These are phyloP conservation scores for Drosophila bifasciata DNA, from an alignment of 1,140 invertebrate species.

Conservation along the genomic window DNA sequence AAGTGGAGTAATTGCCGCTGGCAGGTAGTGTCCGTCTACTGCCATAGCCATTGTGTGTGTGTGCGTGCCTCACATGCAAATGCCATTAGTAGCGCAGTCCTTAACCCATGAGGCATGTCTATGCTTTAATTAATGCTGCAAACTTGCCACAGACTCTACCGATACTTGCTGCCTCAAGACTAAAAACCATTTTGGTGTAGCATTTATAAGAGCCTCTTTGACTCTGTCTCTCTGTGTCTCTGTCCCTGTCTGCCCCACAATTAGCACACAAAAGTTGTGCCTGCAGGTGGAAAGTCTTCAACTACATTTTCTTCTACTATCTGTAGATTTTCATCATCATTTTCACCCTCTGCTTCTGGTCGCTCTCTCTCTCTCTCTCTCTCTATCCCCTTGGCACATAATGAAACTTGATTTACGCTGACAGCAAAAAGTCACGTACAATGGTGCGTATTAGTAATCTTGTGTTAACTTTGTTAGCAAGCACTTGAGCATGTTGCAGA, in stretches of 20 bases:
- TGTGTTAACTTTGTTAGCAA: conserved; percentile 80
- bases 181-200: conserved; percentile 30
- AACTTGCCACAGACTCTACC: conserved; percentile 53
- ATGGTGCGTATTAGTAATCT: conserved; percentile 81
- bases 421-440: conserved; percentile 81
- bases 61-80: conserved; percentile 73
- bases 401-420: conserved; percentile 80
- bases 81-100: conserved; percentile 49
- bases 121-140: conserved; percentile 75
- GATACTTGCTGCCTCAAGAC: conserved; percentile 24
- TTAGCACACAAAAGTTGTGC: too few species aligned
- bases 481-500: conserved; percentile 63
- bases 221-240: background rate
- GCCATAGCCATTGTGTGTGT: background rate
- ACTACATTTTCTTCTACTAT: conserved; percentile 7
- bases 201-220: conserved; percentile 58
- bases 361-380: too few species aligned
- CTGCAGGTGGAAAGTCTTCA: too few species aligned
- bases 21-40: too few species aligned
- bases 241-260: conserved; percentile 1
- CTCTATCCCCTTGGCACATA: conserved; percentile 67
- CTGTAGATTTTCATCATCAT: conserved; percentile 21
- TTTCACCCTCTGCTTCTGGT: conserved; percentile 1
- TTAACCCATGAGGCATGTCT: conserved; percentile 54
- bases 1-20: too few species aligned